Conservation (phyloP, 2,113 vertebrate genomes). For the Aphelocoma coerulescens region DNA sequence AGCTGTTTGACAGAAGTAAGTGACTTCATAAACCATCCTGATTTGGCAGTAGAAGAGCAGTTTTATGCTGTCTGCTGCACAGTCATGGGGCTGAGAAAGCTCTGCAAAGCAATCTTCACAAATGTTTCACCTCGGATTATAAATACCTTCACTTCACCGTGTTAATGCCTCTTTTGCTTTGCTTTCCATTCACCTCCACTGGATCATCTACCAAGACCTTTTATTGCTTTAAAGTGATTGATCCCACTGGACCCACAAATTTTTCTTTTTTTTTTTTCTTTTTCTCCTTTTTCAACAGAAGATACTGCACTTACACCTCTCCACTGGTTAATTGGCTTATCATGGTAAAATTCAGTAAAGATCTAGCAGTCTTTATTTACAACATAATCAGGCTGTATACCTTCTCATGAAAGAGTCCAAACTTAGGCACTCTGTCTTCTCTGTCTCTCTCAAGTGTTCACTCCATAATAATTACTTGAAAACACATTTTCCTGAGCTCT, state of each 20-base stretch:
- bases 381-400: background rate
- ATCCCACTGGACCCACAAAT: background rate
- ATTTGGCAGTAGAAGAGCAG: background rate
- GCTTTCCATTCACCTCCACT: constrained; percentile 32
- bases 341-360: background rate
- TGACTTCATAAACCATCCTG: constrained; percentile 58
- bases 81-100: constrained; percentile 7
- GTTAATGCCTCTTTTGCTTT: constrained; percentile 47
- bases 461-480: background rate
- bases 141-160: background rate
- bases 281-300: background rate
- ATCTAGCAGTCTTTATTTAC: background rate
- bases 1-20: constrained; percentile 48
- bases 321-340: background rate
- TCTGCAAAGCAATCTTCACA: constrained; percentile 31
- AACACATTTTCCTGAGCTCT: background rate
- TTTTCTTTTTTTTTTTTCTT: background rate
- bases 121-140: constrained; percentile 39
- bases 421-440: background rate
- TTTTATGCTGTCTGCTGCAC: constrained; percentile 43
- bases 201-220: constrained; percentile 34
- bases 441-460: background rate
- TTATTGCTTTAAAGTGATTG: constrained; percentile 37
- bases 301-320: background rate
- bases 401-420: background rate